Evolutionary conservation across 2,888 invertebrate genomes (phyloP).

Genomic region (Terebella lapidaria): DNA sequence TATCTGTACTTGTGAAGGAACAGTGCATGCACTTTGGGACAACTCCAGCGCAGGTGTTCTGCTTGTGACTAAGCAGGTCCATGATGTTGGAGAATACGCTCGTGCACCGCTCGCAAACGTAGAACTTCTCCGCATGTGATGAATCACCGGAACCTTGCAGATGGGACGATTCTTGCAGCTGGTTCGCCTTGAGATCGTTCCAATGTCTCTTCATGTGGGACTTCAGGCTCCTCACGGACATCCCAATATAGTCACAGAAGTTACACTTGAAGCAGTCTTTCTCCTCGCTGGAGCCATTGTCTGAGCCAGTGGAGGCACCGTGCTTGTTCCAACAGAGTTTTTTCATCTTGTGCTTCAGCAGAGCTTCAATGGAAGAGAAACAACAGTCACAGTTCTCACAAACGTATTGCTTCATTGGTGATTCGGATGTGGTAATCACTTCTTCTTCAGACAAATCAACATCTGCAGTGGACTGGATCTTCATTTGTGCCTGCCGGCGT

Average conservation of each 20-base stretch:
- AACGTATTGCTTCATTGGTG: background rate
- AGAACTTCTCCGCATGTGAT: constrained; percentile 31
- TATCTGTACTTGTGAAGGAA: constrained; percentile 38
- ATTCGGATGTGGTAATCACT: background rate
- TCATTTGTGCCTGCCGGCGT: constrained; percentile 49
- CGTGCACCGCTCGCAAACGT: background rate
- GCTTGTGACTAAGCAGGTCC: background rate
- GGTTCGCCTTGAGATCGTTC: constrained; percentile 48
- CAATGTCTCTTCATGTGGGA: constrained; percentile 51
- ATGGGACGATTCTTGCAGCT: constrained; percentile 51
- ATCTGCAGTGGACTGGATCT: constrained; percentile 18
- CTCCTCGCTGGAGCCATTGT: background rate
- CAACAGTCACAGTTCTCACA: background rate
- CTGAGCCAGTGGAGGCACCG: background rate
- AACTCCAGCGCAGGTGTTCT: background rate
- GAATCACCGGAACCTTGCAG: too few relatives aligned
- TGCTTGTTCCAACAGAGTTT: background rate
- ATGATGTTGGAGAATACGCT: background rate
- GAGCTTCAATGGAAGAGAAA: background rate
- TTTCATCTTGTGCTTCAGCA: background rate
- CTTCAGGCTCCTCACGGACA: constrained; percentile 44
- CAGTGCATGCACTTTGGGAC: constrained; percentile 47
- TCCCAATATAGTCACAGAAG: constrained; percentile 45
- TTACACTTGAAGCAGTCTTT: constrained; percentile 34
- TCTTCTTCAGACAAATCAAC: background rate